phyloP scores from a whole-genome alignment of 2,113 vertebrate genomes.

The Mus spicilegus region DNA sequence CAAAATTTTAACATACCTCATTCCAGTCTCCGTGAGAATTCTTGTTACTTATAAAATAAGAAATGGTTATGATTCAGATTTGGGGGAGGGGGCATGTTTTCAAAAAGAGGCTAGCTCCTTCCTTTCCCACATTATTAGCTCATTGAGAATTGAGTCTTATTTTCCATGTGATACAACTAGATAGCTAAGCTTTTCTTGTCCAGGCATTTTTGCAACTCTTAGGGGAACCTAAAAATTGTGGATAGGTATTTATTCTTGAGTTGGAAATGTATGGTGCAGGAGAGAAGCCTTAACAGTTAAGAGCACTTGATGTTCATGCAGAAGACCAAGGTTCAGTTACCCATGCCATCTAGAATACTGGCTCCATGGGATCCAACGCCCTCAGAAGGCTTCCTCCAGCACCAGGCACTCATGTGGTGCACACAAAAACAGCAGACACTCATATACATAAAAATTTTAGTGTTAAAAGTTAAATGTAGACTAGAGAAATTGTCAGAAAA shows the following conservation, averaged over 20 bases:
- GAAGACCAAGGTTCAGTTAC: too few relatives aligned
- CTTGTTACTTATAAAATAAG: conserved; percentile 49
- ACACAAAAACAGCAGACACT: not conserved
- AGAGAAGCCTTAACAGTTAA: not conserved
- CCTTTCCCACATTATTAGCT: not conserved
- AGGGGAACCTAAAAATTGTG: not conserved
- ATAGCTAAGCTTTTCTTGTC: conserved; percentile 4
- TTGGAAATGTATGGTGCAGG: not conserved
- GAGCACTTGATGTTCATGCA: not conserved
- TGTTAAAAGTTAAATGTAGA: not conserved
- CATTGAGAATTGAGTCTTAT: conserved; percentile 21
- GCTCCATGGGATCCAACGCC: not conserved
- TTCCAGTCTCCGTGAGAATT: conserved; percentile 30
- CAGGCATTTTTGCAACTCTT: conserved; percentile 46
- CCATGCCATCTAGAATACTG: too few relatives aligned
- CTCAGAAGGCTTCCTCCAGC: not conserved
- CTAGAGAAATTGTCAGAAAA: conserved; percentile 31
- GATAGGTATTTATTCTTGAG: conserved; percentile 55
- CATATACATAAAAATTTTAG: not conserved
- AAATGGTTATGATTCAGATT: conserved; percentile 43
- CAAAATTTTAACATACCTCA: conserved; percentile 8
- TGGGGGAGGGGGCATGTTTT: not conserved
- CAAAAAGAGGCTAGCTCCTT: conserved; percentile 19
- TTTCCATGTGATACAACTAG: not conserved
- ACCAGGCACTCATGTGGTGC: not conserved